These are phyloP conservation scores for Philhelius pedissequus DNA, from an alignment of 2,888 invertebrate species.

Conservation along the genomic window DNA sequence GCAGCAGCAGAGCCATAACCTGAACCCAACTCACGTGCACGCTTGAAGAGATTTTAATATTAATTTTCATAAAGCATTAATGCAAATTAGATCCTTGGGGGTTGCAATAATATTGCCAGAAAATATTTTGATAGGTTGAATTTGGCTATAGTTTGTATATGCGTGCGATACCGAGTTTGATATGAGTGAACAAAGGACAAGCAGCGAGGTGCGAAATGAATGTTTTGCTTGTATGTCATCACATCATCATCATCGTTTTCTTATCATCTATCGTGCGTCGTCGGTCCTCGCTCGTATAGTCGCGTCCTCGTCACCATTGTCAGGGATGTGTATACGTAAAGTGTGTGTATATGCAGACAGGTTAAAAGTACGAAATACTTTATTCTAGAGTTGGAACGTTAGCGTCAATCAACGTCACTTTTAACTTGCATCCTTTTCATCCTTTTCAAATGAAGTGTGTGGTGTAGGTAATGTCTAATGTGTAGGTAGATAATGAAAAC, in stretches of 20 bases:
- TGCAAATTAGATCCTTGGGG: slow-evolving; percentile 66
- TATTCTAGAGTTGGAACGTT: slow-evolving; percentile 29
- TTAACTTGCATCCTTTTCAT: slow-evolving; percentile 56
- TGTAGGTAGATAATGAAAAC: not conserved
- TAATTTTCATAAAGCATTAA: slow-evolving; percentile 64
- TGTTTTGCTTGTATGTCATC: slow-evolving; percentile 29
- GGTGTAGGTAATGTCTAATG: not conserved
- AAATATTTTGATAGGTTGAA: slow-evolving; percentile 50
- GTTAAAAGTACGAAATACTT: slow-evolving; percentile 40
- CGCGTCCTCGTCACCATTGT: slow-evolving; percentile 46
- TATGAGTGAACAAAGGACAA: not conserved
- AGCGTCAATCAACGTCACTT: slow-evolving; percentile 57
- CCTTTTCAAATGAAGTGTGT: not conserved
- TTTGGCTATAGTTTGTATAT: not conserved
- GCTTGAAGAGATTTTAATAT: slow-evolving; percentile 61
- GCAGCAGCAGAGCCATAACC: not conserved
- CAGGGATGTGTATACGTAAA: slow-evolving; percentile 16
- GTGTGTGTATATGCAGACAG: slow-evolving; percentile 15
- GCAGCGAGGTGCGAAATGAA: slow-evolving; percentile 26
- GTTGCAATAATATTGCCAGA: slow-evolving; percentile 59
- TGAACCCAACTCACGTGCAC: slow-evolving; percentile 21
- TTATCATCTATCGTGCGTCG: too few relatives aligned
- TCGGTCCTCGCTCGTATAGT: not conserved
- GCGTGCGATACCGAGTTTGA: not conserved
- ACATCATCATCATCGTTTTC: slow-evolving; percentile 27